A percentile compares a stretch with the other conserved stretches of the same genome.
Conservation (phyloP, 2,797 vertebrate genomes). For the Danio albolineatus region DNA sequence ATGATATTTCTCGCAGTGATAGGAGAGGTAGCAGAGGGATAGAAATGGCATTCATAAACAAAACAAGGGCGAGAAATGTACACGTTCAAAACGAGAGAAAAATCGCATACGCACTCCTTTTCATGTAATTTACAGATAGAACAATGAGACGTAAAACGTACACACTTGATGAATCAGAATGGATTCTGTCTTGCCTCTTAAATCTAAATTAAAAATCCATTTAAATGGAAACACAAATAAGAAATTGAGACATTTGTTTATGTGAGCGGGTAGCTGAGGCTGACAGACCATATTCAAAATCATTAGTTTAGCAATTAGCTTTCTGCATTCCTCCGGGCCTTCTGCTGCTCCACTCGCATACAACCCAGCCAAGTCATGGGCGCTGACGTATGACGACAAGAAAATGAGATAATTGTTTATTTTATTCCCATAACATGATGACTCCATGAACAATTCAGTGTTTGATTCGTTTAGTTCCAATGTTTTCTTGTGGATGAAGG, state of each 20-base stretch:
- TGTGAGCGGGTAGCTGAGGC: slow-evolving; percentile 39
- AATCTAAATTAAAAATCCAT: slow-evolving; percentile 33
- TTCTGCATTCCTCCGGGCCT: slow-evolving; percentile 51
- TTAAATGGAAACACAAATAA: slow-evolving; percentile 57
- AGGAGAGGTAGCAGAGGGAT: slow-evolving; percentile 17
- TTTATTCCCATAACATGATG: slow-evolving; percentile 52
- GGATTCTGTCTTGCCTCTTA: background rate
- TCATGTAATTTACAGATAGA: background rate
- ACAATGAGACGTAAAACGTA: background rate
- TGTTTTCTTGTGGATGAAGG: background rate
- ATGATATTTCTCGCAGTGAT: slow-evolving; percentile 62
- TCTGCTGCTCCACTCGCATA: slow-evolving; percentile 53
- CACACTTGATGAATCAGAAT: slow-evolving; percentile 8
- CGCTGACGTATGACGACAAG: slow-evolving; percentile 55
- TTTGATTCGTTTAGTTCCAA: slow-evolving; percentile 15
- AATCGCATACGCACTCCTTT: background rate
- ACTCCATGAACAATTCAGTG: slow-evolving; percentile 54
- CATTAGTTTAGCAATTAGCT: slow-evolving; percentile 69
- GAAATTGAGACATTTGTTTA: slow-evolving; percentile 62
- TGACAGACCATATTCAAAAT: slow-evolving; percentile 66
- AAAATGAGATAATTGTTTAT: slow-evolving; percentile 60
- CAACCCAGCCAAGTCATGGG: slow-evolving; percentile 56
- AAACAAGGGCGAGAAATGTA: background rate
- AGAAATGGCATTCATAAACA: slow-evolving; percentile 39
- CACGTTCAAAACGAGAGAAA: background rate